Conservation (phyloP, 2,888 invertebrate species). For the Scrobipalpa atriplicella region DNA sequence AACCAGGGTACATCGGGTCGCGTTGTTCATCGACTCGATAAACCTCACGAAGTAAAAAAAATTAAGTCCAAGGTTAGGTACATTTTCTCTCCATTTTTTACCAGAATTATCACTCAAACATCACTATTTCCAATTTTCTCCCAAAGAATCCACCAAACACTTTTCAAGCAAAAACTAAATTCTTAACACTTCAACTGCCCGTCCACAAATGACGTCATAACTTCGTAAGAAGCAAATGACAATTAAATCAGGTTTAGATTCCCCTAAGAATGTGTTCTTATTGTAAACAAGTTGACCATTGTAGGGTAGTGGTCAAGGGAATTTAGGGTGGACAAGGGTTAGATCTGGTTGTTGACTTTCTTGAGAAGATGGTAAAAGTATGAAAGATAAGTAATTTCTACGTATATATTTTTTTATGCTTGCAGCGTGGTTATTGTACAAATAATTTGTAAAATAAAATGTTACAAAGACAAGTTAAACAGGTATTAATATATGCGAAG, state of each 20-base stretch:
- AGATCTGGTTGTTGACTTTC: neutral
- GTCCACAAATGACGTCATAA: constrained; percentile 45
- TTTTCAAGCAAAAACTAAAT: neutral
- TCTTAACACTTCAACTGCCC: constrained; percentile 38
- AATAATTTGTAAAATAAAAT: too few relatives aligned
- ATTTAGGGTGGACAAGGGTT: neutral
- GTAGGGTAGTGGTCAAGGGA: neutral
- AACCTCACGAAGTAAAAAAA: too few relatives aligned
- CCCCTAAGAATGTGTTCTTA: constrained; percentile 42
- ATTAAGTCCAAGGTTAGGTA: too few relatives aligned
- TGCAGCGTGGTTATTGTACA: too few relatives aligned
- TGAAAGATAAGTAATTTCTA: neutral
- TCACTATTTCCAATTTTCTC: neutral
- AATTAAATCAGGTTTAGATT: constrained; percentile 46
- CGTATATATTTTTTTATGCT: too few relatives aligned
- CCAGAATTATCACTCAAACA: too few relatives aligned
- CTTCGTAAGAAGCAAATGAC: constrained; percentile 44
- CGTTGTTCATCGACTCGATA: too few relatives aligned
- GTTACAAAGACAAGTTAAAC: too few relatives aligned
- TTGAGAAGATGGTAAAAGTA: neutral
- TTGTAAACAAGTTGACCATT: constrained; percentile 45
- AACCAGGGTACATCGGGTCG: too few relatives aligned
- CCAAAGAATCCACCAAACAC: neutral
- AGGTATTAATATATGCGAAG: too few relatives aligned
- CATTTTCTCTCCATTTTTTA: too few relatives aligned